Percentiles rank a stretch among this genome's conserved stretches.
Evolutionary conservation across 2,113 vertebrate genomes (phyloP).

Genomic region (Scophthalmus maximus): DNA sequence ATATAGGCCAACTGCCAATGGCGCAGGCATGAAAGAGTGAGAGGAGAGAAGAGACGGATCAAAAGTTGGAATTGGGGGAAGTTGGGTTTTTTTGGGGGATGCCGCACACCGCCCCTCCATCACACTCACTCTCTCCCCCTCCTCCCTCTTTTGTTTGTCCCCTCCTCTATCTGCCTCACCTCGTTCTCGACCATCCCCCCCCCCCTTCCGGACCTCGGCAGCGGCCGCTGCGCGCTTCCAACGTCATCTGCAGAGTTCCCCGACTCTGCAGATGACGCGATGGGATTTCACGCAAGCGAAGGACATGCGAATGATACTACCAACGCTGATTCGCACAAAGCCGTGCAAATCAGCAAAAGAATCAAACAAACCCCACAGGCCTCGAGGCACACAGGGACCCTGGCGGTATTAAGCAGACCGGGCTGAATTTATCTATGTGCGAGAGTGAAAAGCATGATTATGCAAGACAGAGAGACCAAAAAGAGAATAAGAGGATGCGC

Average conservation of each 20-base stretch:
- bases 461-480: slow-evolving; percentile 17
- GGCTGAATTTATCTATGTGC: slow-evolving; percentile 36
- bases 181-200: not conserved
- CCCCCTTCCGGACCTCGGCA: slow-evolving; percentile 47
- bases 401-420: slow-evolving; percentile 31
- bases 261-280: slow-evolving; percentile 51
- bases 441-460: slow-evolving; percentile 21
- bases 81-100: slow-evolving; percentile 29
- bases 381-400: slow-evolving; percentile 6
- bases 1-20: not conserved
- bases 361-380: slow-evolving; percentile 42
- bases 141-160: no score
- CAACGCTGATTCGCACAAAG: slow-evolving; percentile 2
- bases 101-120: slow-evolving; percentile 13
- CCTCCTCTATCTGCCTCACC: not conserved
- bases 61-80: not conserved
- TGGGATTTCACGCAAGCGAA: slow-evolving; percentile 27
- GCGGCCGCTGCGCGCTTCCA: slow-evolving; percentile 63
- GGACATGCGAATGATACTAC: slow-evolving; percentile 50
- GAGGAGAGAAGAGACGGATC: not conserved
- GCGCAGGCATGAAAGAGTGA: not conserved
- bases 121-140: not conserved
- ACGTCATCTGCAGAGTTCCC: slow-evolving; percentile 67
- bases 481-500: slow-evolving; percentile 7
- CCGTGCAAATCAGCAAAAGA: slow-evolving; percentile 55